These are phyloP conservation scores for Agrilus planipennis DNA, from an alignment of 1,140 invertebrate genomes.

Conservation along the genomic window DNA sequence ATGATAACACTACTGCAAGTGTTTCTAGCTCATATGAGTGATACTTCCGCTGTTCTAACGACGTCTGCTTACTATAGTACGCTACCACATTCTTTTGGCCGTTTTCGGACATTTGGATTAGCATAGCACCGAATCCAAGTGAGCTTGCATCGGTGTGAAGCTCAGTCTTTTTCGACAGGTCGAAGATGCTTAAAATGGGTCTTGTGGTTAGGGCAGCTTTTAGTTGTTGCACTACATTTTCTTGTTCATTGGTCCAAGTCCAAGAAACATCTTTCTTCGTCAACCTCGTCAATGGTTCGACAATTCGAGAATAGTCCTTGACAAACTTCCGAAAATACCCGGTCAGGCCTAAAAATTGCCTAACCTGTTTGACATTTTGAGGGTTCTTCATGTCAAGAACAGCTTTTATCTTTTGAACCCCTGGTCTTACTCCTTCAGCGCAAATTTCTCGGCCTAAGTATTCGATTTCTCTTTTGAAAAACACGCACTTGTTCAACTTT, in stretches of 20 bases:
- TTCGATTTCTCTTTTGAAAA: neutral
- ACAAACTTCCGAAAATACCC: neutral
- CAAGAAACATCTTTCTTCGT: slow-evolving; percentile 24
- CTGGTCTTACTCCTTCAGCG: neutral
- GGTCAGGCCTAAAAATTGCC: slow-evolving; percentile 19
- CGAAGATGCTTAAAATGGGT: slow-evolving; percentile 18
- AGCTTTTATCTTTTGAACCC: slow-evolving; percentile 1
- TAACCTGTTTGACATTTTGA: slow-evolving; percentile 1
- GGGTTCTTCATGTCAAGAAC: neutral
- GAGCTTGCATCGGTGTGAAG: slow-evolving; percentile 23
- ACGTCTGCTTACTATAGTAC: slow-evolving; percentile 25
- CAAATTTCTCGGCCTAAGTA: slow-evolving; percentile 1
- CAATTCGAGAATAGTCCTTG: neutral
- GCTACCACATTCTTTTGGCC: slow-evolving; percentile 12
- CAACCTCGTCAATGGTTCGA: slow-evolving; percentile 9
- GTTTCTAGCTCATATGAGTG: slow-evolving; percentile 32
- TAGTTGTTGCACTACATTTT: slow-evolving; percentile 16
- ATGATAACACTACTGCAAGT: slow-evolving; percentile 29
- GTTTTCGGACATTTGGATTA: slow-evolving; percentile 10
- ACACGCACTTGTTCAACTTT: slow-evolving; percentile 5
- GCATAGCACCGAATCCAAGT: slow-evolving; percentile 15
- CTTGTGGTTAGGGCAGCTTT: slow-evolving; percentile 14
- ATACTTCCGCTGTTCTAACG: slow-evolving; percentile 31
- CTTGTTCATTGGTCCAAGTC: slow-evolving; percentile 26
- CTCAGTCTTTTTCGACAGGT: slow-evolving; percentile 16